Evolutionary conservation across 2,888 invertebrate genomes (phyloP), one percentile per base, ranked within the genome.

Genomic region (Hofmannophila pseudospretella): DNA sequence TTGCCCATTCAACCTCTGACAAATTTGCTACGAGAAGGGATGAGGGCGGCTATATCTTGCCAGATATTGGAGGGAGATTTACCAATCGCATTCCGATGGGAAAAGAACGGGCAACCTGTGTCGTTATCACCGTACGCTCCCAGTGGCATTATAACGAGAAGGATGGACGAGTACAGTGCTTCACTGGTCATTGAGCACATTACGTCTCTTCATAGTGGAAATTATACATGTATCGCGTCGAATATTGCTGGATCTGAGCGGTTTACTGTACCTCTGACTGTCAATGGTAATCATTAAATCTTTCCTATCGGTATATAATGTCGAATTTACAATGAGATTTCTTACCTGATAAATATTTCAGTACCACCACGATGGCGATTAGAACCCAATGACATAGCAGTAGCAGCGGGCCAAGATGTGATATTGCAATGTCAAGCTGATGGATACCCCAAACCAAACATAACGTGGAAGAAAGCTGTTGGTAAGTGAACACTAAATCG

Each of bases 61-160:
- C 94, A 95, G 82, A 94, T 96, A 69, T 90, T 96, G 68, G 95
- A 96, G 81, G 96, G 97, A 12, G 97, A 97, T 85, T 90, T 96
- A 57, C 97, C 97, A 32, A 93, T 97, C 54, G 93, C 93, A 51
- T 95, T 97, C 81, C 91, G 93, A 36, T 98, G 97, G 97, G 94
- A 95, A 66, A 93, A 96, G 75, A 94, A 97, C 71, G 94, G 93
- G 31, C 93, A 93, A 65, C 89, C 92, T 3, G 90, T 95, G 54
- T 89, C 90, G 48, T 89, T 90, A 55, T 89, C 91, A 4, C 90
- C 90, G 34, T 87, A 85, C 48, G 81, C 85, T 1, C 72, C 85
- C 22, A 85, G 77, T 45, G 85, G 85, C 2, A 87, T 88, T 29
- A 74, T 81, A 40, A 82, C 82, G 2, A 58, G 84, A 34, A 88